Conservation (phyloP, 2,888 invertebrate species). For the Desoria tigrina region DNA sequence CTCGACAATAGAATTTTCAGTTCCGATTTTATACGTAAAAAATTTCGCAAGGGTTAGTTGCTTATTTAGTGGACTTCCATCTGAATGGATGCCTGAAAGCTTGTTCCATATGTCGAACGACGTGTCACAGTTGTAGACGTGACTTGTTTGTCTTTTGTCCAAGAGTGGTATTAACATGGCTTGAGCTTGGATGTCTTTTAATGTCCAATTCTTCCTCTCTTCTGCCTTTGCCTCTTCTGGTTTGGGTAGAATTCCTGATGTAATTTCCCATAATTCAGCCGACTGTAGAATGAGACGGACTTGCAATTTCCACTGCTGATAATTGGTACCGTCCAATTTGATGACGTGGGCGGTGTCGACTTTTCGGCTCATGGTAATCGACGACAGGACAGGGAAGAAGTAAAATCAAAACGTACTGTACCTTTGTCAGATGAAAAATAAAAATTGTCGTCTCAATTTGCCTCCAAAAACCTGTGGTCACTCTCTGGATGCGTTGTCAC, state of each 20-base stretch:
- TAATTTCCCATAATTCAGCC: not conserved
- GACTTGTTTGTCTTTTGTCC: not conserved
- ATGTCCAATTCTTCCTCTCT: too few species aligned
- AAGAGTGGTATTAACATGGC: too few species aligned
- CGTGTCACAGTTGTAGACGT: constrained; percentile 2
- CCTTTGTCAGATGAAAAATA: too few species aligned
- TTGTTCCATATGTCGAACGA: not conserved
- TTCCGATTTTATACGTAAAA: not conserved
- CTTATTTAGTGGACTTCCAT: constrained; percentile 2
- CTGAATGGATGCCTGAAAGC: not conserved
- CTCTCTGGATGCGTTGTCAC: too few species aligned
- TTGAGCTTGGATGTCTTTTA: too few species aligned
- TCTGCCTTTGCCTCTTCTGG: not conserved
- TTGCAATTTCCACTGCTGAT: not conserved
- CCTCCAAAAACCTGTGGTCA: too few species aligned
- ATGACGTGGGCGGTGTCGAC: not conserved
- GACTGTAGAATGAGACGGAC: not conserved
- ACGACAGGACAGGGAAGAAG: too few species aligned
- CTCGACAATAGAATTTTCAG: not conserved
- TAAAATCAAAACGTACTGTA: too few species aligned
- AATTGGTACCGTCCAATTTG: not conserved
- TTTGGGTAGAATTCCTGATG: not conserved
- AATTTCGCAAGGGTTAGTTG: constrained; percentile 1
- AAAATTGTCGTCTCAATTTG: too few species aligned
- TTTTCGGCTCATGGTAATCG: too few species aligned